Base-by-base conservation (phyloP, 2,113 vertebrate species). In the Macquaria ambigua region DNA sequence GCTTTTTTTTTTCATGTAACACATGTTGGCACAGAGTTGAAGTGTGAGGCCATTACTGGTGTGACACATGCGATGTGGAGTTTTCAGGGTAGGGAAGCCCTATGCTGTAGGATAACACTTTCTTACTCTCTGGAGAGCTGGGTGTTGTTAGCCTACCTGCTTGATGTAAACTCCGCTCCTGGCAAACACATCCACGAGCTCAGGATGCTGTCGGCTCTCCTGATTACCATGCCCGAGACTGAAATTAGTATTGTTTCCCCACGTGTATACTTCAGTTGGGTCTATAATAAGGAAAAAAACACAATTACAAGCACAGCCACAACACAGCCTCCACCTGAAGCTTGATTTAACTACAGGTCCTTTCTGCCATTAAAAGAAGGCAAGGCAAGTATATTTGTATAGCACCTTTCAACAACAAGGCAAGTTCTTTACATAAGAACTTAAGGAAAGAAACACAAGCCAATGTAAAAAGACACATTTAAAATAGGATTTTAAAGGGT, bases 221-320 rank as follows among this genome's bases (percentile, higher is more conserved):
- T 99, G 98, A 93, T 97, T 97, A 87, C 98, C 98, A 73, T 99
- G 98, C 23, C 98, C 98, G 64, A 99, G 94, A 80, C 97, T 99
- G 91, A 99, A 99, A 94, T 99, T 99, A 74, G 97, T 96, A 83
- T 99, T 99, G 94, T 95, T 97, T 77, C 98, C 98, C 98, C 98
- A 99, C 2, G 97, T 99, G 85, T 98, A 99, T 56, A 98, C 97
- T 92, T 99, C 98, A 0, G 96, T 98, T 69, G 97, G 98, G 95
- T 99, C 98, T 99, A 92, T 88, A 94, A 93, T 14, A 66, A 89
- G 78, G 0, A 86, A 79, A 55, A 84, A 84, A 84, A 89, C 46
- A 81, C 31, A 10, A 59, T 85, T 78, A 87, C 12, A 72, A 64
- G 4, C 34, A 64, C 23, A 79, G 41, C 41, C 50, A 79, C 10